Conservation (phyloP, 2,797 vertebrate species). For the Simalia tracyae region DNA sequence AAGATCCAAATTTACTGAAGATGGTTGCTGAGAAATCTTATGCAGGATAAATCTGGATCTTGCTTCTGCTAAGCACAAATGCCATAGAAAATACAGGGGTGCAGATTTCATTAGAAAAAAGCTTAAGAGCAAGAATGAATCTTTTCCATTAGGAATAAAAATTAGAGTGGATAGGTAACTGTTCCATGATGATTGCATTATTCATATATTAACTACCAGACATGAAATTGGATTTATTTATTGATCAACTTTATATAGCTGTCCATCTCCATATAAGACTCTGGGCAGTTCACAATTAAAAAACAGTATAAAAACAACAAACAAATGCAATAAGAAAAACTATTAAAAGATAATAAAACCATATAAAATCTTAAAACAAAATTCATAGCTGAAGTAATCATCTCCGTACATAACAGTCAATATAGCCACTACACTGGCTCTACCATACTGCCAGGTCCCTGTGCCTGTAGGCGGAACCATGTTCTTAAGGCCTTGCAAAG, state of each 20-base stretch:
- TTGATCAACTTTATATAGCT: neutral
- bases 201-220: neutral
- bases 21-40: neutral
- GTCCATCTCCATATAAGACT: neutral
- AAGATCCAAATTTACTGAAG: neutral
- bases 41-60: neutral
- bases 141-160: neutral
- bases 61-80: neutral
- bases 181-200: neutral
- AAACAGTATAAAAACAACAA: neutral
- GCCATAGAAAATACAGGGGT: too few species aligned
- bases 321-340: neutral
- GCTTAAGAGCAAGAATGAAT: neutral
- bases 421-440: neutral
- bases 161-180: neutral
- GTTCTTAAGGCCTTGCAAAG: neutral
- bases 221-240: neutral
- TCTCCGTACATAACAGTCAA: neutral
- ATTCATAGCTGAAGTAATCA: neutral
- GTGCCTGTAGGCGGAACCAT: neutral
- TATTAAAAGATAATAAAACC: neutral
- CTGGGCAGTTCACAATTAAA: neutral
- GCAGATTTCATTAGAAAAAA: neutral
- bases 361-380: neutral
- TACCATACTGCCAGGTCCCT: neutral